Percentiles rank a stretch among this genome's conserved stretches.
Evolutionary conservation across 2,888 invertebrate species (phyloP).

Genomic region (Hofmannophila pseudospretella): DNA sequence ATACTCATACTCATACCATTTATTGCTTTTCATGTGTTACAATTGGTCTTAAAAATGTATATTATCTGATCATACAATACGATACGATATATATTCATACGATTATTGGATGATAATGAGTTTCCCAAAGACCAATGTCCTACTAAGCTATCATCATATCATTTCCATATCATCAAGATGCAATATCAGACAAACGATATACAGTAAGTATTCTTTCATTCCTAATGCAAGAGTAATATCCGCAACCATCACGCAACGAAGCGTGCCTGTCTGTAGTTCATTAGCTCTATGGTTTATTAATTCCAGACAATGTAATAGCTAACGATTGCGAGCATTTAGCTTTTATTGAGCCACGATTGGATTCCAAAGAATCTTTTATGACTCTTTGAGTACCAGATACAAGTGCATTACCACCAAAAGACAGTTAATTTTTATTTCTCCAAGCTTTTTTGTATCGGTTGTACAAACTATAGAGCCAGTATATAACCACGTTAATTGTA

Average conservation of each 20-base stretch:
- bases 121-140: background rate
- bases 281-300: slow-evolving; percentile 34
- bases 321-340: slow-evolving; percentile 36
- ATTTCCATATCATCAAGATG: slow-evolving; percentile 3
- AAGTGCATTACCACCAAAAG: slow-evolving; percentile 9
- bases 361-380: slow-evolving; percentile 35
- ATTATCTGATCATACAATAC: too few relatives aligned
- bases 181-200: background rate
- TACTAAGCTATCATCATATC: background rate
- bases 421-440: slow-evolving; percentile 8
- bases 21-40: too few relatives aligned
- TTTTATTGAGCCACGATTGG: slow-evolving; percentile 41
- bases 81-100: too few relatives aligned
- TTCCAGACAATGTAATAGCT: slow-evolving; percentile 53
- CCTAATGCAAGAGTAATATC: slow-evolving; percentile 1
- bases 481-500: too few relatives aligned
- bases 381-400: slow-evolving; percentile 11
- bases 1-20: too few relatives aligned
- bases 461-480: too few relatives aligned
- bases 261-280: slow-evolving; percentile 24
- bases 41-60: too few relatives aligned
- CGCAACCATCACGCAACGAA: slow-evolving; percentile 1
- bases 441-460: too few relatives aligned
- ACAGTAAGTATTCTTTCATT: background rate
- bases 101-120: background rate